A percentile compares a stretch with the other conserved stretches of the same genome.
Conservation (phyloP, 2,113 vertebrate species). For the Pelvicachromis taeniatus region DNA sequence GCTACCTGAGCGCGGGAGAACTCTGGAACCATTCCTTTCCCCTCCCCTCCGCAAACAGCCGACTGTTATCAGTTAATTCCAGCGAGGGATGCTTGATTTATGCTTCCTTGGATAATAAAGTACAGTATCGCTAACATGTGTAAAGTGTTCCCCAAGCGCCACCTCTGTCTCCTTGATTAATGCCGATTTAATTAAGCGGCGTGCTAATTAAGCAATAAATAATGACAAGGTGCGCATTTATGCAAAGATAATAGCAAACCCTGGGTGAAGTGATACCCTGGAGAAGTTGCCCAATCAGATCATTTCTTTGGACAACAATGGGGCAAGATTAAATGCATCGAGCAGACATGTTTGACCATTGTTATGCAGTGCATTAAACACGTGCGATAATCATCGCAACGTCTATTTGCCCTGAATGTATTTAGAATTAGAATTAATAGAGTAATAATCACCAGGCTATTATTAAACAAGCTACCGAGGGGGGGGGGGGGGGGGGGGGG, state of each 20-base stretch:
- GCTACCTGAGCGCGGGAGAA: not conserved
- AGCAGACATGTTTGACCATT: conserved; percentile 45
- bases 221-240: conserved; percentile 74
- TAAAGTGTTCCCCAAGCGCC: conserved; percentile 66
- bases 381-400: conserved; percentile 19
- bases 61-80: conserved; percentile 66
- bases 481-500: not conserved
- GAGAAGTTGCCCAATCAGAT: conserved; percentile 50
- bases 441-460: conserved; percentile 6
- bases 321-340: conserved; percentile 23
- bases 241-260: conserved; percentile 70
- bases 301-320: conserved; percentile 46
- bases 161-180: conserved; percentile 76
- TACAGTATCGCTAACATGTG: conserved; percentile 73
- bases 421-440: conserved; percentile 21
- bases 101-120: conserved; percentile 68
- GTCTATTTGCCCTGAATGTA: conserved; percentile 9
- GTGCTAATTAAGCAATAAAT: conserved; percentile 77
- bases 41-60: conserved; percentile 2
- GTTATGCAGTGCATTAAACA: conserved; percentile 18
- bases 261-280: conserved; percentile 36
- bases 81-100: conserved; percentile 59
- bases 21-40: not conserved
- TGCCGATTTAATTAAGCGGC: conserved; percentile 73
- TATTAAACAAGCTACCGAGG: not conserved